phyloP scores from a whole-genome alignment of 2,797 vertebrate genomes.

The Centroberyx gerrardi region DNA sequence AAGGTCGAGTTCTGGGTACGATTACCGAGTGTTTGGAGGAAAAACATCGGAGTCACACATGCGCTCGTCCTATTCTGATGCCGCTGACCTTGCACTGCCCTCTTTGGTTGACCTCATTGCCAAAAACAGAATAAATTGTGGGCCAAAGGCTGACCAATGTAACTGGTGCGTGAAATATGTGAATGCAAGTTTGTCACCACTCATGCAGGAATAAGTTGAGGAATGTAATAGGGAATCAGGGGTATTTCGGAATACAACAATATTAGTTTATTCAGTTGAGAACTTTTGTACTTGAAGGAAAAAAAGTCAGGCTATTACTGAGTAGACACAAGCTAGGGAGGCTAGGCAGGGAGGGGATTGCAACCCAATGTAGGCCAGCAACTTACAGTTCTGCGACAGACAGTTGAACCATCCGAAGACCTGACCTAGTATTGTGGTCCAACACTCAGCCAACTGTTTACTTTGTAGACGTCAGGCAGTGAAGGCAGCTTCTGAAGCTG shows the following conservation, averaged over 20 bases:
- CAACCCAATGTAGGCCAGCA: background rate
- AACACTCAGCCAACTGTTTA: background rate
- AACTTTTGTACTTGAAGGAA: background rate
- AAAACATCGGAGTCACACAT: background rate
- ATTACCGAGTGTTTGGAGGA: background rate
- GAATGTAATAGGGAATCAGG: background rate
- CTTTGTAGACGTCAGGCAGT: background rate
- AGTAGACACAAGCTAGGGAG: background rate
- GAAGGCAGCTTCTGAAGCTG: background rate
- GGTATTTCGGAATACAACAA: background rate
- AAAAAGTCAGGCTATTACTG: background rate
- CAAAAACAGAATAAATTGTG: conserved; percentile 5
- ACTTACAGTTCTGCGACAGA: background rate
- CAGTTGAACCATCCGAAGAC: background rate
- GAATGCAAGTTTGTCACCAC: background rate
- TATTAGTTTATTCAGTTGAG: background rate
- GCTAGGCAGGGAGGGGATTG: background rate
- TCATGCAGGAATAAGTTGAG: background rate
- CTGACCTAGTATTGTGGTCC: background rate
- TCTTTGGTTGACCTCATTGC: background rate
- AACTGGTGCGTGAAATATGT: background rate
- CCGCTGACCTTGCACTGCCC: background rate
- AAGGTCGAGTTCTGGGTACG: conserved; percentile 14
- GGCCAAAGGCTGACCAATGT: background rate
- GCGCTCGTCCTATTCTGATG: background rate